These are phyloP conservation scores for Heliopora coerulea DNA, from an alignment of 92 coral and sea anemone species.

Conservation along the genomic window DNA sequence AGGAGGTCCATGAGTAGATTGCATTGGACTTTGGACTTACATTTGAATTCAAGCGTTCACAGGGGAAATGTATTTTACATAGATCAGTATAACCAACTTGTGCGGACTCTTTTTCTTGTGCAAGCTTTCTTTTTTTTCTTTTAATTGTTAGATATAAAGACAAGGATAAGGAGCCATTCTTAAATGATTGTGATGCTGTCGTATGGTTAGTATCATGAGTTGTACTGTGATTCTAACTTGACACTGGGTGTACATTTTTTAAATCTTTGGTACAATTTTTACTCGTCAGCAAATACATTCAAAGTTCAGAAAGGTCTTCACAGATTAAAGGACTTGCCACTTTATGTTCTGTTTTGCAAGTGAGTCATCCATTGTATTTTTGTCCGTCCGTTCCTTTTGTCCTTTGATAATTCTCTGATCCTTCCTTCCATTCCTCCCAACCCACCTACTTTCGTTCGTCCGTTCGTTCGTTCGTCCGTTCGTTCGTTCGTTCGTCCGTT, in stretches of 20 bases:
- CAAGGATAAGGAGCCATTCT: slow-evolving; percentile 54
- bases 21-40: no score
- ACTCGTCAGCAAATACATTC: slow-evolving; percentile 68
- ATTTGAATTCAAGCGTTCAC: no score
- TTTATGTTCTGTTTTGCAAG: slow-evolving; percentile 84
- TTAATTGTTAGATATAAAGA: slow-evolving; percentile 30
- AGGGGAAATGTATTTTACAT: no score
- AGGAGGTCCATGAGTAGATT: no score
- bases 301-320: slow-evolving; percentile 56
- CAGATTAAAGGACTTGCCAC: slow-evolving; percentile 85
- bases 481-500: no score
- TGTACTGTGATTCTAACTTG: neutral
- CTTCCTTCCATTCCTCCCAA: no score
- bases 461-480: no score
- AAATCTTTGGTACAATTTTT: neutral
- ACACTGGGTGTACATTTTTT: neutral
- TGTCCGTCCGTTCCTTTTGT: no score
- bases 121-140: neutral
- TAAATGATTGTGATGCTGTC: slow-evolving; percentile 62
- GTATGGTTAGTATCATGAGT: slow-evolving; percentile 54
- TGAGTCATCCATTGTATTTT: slow-evolving; percentile 6
- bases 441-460: no score
- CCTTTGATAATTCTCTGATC: no score
- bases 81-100: no score
- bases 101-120: no score